These are phyloP conservation scores for Amphiduros pacificus DNA, from an alignment of 2,888 invertebrate genomes.

Conservation along the genomic window DNA sequence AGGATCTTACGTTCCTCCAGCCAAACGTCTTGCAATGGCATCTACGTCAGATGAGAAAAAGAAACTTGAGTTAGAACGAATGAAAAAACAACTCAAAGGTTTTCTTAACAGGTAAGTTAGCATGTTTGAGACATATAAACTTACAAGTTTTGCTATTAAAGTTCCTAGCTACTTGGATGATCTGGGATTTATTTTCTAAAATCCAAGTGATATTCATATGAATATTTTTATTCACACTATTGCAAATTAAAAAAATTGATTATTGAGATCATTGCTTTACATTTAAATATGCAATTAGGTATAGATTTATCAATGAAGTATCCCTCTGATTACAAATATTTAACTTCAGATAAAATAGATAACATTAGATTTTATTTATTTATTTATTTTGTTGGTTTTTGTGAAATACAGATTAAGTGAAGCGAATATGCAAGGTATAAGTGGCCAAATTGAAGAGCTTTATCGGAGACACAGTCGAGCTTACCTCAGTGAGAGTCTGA, in stretches of 20 bases:
- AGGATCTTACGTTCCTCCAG: constrained; percentile 82
- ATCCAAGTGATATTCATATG: too few species aligned
- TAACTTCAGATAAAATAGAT: background rate
- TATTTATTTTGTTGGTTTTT: background rate
- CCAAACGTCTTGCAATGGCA: constrained; percentile 68
- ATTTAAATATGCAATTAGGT: too few species aligned
- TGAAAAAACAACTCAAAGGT: constrained; percentile 85
- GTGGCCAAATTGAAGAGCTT: constrained; percentile 76
- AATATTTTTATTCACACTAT: too few species aligned
- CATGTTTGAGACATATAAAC: background rate
- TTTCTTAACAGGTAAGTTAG: constrained; percentile 70
- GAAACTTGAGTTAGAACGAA: constrained; percentile 66
- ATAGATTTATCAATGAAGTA: background rate
- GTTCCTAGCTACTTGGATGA: too few species aligned
- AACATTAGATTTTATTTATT: background rate
- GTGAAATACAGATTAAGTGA: constrained; percentile 66
- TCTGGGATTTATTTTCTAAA: too few species aligned
- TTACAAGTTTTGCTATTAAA: too few species aligned
- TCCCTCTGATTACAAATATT: background rate
- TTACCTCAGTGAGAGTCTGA: constrained; percentile 71
- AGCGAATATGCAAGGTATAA: constrained; percentile 82
- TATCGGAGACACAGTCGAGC: constrained; percentile 66
- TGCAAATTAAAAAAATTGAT: too few species aligned
- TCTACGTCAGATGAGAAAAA: constrained; percentile 53
- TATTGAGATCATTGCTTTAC: too few species aligned